Evolutionary conservation across 2,113 vertebrate genomes (phyloP).

Genomic region (Dicentrarchus labrax): DNA sequence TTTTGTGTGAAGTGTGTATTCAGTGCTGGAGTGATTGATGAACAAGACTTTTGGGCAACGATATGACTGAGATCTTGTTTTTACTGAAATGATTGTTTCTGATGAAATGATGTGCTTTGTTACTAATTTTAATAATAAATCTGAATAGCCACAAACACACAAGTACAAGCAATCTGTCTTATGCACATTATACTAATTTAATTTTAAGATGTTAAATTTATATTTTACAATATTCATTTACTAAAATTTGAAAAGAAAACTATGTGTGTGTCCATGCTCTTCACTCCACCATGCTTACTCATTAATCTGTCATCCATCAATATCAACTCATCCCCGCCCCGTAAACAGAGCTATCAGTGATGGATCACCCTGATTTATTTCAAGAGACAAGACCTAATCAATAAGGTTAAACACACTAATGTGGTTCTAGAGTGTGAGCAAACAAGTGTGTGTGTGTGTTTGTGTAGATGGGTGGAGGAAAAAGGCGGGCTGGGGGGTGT

Average conservation of each 20-base stretch:
- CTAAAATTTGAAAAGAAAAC: conserved; percentile 6
- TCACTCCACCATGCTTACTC: conserved; percentile 53
- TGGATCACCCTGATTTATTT: conserved; percentile 62
- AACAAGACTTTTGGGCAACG: not conserved
- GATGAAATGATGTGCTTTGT: not conserved
- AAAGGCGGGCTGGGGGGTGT: conserved; percentile 9
- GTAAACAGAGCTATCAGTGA: conserved; percentile 71
- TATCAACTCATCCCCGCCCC: conserved; percentile 62
- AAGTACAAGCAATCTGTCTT: not conserved
- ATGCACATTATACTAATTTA: not conserved
- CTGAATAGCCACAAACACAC: not conserved
- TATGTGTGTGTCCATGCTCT: not conserved
- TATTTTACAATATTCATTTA: not conserved
- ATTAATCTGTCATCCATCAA: conserved; percentile 72
- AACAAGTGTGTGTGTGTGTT: conserved; percentile 44
- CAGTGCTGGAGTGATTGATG: not conserved
- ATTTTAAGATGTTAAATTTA: not conserved
- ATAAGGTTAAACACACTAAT: conserved; percentile 76
- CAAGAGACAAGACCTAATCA: conserved; percentile 69
- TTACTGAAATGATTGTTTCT: not conserved
- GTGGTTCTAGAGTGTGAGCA: conserved; percentile 58
- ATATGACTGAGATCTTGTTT: not conserved
- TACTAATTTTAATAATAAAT: not conserved
- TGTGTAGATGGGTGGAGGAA: conserved; percentile 4
- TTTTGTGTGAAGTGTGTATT: not conserved